A percentile compares a stretch with the other conserved stretches of the same genome.
These are phyloP conservation scores for Teleopsis dalmanni DNA, from an alignment of 1,140 invertebrate species.

Conservation along the genomic window DNA sequence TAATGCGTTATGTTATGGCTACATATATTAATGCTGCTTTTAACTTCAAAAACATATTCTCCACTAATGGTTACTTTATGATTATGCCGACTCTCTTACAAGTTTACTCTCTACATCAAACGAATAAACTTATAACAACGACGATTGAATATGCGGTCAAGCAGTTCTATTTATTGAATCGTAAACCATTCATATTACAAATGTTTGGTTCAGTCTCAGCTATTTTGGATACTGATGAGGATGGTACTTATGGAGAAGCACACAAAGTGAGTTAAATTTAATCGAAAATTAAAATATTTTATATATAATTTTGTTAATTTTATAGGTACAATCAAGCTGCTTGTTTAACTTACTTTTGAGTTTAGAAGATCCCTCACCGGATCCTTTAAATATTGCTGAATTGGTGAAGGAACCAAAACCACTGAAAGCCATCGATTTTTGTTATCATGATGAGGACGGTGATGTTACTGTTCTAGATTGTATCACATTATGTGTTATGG, in stretches of 20 bases:
- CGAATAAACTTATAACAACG: slow-evolving; percentile 87
- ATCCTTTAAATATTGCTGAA: slow-evolving; percentile 91
- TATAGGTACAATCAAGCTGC: slow-evolving; percentile 78
- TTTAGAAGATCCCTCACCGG: slow-evolving; percentile 84
- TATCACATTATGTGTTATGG: slow-evolving; percentile 92
- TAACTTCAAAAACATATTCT: slow-evolving; percentile 99
- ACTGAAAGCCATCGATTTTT: slow-evolving; percentile 92
- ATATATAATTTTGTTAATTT: slow-evolving; percentile 7
- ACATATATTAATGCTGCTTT: slow-evolving; percentile 96
- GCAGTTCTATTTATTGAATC: slow-evolving; percentile 96
- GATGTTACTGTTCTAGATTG: slow-evolving; percentile 90
- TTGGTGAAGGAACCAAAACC: slow-evolving; percentile 94
- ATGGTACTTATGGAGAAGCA: slow-evolving; percentile 76
- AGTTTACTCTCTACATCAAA: slow-evolving; percentile 96
- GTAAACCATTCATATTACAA: slow-evolving; percentile 97
- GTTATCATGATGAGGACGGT: slow-evolving; percentile 92
- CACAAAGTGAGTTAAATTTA: slow-evolving; percentile 61
- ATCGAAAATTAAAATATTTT: neutral
- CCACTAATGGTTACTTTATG: slow-evolving; percentile 92
- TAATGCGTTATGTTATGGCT: slow-evolving; percentile 91
- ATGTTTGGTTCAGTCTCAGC: slow-evolving; percentile 98
- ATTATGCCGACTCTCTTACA: slow-evolving; percentile 96
- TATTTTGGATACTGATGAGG: slow-evolving; percentile 88
- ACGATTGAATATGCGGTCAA: slow-evolving; percentile 97
- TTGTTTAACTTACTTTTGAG: slow-evolving; percentile 87